Percentiles rank a stretch among this genome's conserved stretches.
Evolutionary conservation across 2,113 vertebrate genomes (phyloP).

Genomic region (Chaetura pelagica): DNA sequence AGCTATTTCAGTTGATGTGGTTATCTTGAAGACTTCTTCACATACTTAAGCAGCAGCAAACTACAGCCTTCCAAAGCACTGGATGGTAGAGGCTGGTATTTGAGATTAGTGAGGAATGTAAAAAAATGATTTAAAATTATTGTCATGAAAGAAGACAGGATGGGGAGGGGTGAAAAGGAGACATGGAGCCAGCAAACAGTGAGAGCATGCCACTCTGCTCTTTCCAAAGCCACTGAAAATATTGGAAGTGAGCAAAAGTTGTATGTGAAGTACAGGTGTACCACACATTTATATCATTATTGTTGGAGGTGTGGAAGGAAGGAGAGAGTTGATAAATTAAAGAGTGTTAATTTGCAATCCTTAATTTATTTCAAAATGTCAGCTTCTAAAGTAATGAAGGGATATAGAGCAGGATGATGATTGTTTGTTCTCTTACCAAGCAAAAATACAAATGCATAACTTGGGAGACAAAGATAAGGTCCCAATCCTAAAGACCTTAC

Average conservation of each 20-base stretch:
- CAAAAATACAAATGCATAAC: not conserved
- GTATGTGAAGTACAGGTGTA: not conserved
- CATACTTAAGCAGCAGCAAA: not conserved
- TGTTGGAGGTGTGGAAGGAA: not conserved
- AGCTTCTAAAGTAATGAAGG: not conserved
- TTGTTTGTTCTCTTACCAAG: not conserved
- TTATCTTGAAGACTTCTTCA: constrained; percentile 23
- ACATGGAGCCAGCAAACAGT: not conserved
- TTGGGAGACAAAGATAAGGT: not conserved
- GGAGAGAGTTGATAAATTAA: not conserved
- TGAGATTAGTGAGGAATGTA: not conserved
- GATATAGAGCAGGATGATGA: not conserved
- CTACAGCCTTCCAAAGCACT: not conserved
- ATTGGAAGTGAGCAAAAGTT: not conserved
- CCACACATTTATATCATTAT: not conserved
- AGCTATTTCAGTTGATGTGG: constrained; percentile 21
- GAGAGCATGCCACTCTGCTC: not conserved
- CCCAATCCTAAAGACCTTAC: not conserved
- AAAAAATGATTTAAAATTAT: not conserved
- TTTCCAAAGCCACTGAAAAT: not conserved
- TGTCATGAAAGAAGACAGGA: not conserved
- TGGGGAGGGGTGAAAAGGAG: not conserved
- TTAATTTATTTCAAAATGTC: not conserved
- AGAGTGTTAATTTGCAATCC: not conserved
- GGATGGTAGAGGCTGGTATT: not conserved